Evolutionary conservation across 2,888 invertebrate species (phyloP).

Genomic region (Himalopsyche japonica): DNA sequence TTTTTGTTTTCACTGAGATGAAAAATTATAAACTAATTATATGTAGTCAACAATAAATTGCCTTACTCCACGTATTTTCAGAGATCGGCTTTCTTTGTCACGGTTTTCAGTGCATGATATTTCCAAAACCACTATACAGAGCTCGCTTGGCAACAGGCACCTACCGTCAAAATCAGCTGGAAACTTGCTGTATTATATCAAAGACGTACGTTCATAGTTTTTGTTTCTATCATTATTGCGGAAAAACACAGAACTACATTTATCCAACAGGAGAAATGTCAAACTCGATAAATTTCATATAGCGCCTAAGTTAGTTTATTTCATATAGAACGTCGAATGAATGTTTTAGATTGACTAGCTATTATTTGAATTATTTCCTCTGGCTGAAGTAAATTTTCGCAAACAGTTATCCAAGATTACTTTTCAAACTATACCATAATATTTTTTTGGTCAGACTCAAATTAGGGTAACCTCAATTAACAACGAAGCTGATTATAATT

Average conservation of each 20-base stretch:
- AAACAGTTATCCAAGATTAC: too few species aligned
- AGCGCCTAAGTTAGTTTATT: too few species aligned
- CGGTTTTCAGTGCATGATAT: background rate
- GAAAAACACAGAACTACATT: background rate
- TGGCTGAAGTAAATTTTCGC: too few species aligned
- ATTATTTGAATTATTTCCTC: too few species aligned
- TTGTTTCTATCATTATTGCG: background rate
- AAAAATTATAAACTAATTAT: background rate
- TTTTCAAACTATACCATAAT: too few species aligned
- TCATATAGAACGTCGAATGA: too few species aligned
- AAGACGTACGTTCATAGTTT: background rate
- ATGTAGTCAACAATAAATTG: background rate
- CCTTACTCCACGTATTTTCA: background rate
- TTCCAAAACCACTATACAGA: background rate
- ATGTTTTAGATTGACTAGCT: too few species aligned
- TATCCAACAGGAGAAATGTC: background rate
- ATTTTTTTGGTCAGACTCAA: too few species aligned
- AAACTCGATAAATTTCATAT: background rate
- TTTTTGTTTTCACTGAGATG: background rate
- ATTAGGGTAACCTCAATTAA: too few species aligned
- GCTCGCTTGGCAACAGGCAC: constrained; percentile 28
- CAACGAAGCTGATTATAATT: too few species aligned
- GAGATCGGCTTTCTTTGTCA: constrained; percentile 28
- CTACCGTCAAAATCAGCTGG: constrained; percentile 32
- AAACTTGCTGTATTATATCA: background rate